Conservation (phyloP, 64 coral and sea anemone species). For the Actinia tenebrosa region DNA sequence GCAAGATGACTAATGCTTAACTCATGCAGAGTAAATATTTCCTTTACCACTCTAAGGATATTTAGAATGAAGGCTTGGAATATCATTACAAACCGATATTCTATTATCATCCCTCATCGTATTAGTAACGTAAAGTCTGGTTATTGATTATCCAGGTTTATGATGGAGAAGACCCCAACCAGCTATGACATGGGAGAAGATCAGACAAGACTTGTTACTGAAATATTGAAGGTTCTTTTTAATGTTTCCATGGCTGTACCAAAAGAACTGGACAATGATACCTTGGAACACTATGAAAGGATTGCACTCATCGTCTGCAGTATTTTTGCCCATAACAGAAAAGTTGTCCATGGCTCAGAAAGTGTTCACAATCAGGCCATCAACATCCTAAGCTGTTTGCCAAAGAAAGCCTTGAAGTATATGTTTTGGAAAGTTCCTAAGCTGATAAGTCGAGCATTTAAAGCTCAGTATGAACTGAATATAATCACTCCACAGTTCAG, state of each 20-base stretch:
- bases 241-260: conserved; percentile 86
- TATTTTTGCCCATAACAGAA: conserved; percentile 58
- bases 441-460: conserved; percentile 7
- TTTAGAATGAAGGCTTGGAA: no score
- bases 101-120: no score
- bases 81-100: no score
- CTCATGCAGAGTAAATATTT: no score
- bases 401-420: conserved; percentile 57
- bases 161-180: conserved; percentile 45
- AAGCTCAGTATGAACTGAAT: conserved; percentile 2
- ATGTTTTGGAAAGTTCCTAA: conserved; percentile 67
- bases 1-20: no score
- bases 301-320: conserved; percentile 65
- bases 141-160: conserved; percentile 38
- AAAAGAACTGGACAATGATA: conserved; percentile 58
- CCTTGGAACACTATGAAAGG: conserved; percentile 75
- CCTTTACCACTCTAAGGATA: no score
- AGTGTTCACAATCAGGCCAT: conserved; percentile 90
- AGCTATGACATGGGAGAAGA: conserved; percentile 55
- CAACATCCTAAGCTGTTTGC: conserved; percentile 77
- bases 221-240: conserved; percentile 94
- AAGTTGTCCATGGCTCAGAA: conserved; percentile 39
- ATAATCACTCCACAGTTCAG: conserved; percentile 3
- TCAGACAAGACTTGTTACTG: conserved; percentile 53
- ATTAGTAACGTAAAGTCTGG: conserved; percentile 17